Evolutionary conservation across 2,888 invertebrate species (phyloP).

Genomic region (Helicoverpa assulta): DNA sequence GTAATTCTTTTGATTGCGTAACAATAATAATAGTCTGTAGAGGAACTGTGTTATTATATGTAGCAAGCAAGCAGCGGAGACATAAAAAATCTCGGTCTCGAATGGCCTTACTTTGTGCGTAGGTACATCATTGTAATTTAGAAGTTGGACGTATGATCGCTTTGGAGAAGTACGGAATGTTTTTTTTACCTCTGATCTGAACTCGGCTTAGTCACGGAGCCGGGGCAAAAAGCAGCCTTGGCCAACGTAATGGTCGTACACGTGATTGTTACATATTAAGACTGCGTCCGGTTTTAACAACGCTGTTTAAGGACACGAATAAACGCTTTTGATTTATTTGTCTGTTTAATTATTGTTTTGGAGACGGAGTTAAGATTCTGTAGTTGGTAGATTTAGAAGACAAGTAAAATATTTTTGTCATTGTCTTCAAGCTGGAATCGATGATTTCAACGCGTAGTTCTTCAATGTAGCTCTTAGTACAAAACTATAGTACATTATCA

Average conservation of each 20-base stretch:
- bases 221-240: conserved; percentile 85
- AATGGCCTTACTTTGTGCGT: conserved; percentile 39
- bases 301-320: conserved; percentile 46
- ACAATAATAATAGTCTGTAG: conserved; percentile 18
- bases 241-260: conserved; percentile 75
- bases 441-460: neutral
- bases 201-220: conserved; percentile 79
- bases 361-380: neutral
- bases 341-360: conserved; percentile 21
- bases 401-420: too few relatives aligned
- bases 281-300: conserved; percentile 69
- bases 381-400: neutral
- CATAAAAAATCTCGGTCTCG: conserved; percentile 28
- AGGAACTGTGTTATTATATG: conserved; percentile 34
- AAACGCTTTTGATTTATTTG: conserved; percentile 29
- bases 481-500: conserved; percentile 5
- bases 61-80: conserved; percentile 15
- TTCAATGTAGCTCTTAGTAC: neutral
- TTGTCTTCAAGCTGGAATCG: too few relatives aligned
- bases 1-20: conserved; percentile 25
- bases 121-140: conserved; percentile 55
- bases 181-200: conserved; percentile 52
- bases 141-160: conserved; percentile 43
- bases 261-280: conserved; percentile 79
- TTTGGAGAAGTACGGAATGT: conserved; percentile 49